Base-by-base conservation (phyloP, 2,113 vertebrate genomes). In the Taurulus bubalis region DNA sequence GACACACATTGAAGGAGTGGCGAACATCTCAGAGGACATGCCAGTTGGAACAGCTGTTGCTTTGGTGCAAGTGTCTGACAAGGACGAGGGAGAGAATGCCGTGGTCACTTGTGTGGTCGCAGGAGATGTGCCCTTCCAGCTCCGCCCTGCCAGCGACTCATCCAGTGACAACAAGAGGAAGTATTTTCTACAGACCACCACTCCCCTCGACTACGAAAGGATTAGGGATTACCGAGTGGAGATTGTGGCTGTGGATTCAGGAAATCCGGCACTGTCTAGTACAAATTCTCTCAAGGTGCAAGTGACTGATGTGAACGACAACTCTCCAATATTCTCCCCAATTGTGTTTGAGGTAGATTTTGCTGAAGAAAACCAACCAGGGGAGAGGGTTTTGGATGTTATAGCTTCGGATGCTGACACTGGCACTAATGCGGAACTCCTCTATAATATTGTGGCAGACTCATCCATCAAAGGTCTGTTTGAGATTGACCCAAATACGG, bases 71-170 rank as follows among this genome's bases (percentile, higher is more conserved):
- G 98, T 99, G n/a, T 99, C 98, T 0, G 98, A 99, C 87, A 95
- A 96, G 89, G 98, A 99, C 22, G 98, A 99, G 79, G 98, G 98
- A 0, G 98, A 98, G 87, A 99, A 99, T 0, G 97, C 98, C 0
- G 97, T 97, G n/a, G 98, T 99, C 74, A 99, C 98, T 22, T 99
- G 98, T 0, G 97, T 99, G 36, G 98, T 99, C 6, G 98, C 98
- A 0, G 97, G 97, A 1, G 98, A 99, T 0, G 98, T 99, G 14
- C 98, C 98, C 0, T 99, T 99, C 90, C 97, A 99, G 86, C 94
- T 99, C 4, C 96, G 97, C 38, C 97, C 97, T 79, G 97, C 97
- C 83, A 98, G 98, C 0, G 98, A 99, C 84, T 97, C 98, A 0
- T 96, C 97, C 58, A 97, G 95, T 0, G 98, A 99, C 89, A 98